These are phyloP conservation scores for Equus przewalskii DNA, from an alignment of 2,113 vertebrate species.

Conservation along the genomic window DNA sequence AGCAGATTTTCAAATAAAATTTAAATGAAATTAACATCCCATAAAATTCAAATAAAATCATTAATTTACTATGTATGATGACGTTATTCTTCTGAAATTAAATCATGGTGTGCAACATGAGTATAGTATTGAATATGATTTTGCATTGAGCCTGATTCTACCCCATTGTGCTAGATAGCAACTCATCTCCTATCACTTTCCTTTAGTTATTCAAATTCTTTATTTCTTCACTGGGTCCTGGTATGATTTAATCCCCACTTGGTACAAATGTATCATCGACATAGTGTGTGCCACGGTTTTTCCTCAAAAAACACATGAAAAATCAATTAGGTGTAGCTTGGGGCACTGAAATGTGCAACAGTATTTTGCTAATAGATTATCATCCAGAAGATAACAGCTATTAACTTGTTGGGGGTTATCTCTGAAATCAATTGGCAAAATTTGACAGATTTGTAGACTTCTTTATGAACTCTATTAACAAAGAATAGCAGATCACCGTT, in stretches of 20 bases:
- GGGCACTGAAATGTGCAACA: background rate
- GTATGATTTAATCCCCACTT: background rate
- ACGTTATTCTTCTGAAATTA: slow-evolving; percentile 33
- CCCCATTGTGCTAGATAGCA: background rate
- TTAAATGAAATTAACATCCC: slow-evolving; percentile 8
- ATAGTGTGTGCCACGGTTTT: background rate
- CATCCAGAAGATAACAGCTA: background rate
- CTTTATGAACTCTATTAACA: background rate
- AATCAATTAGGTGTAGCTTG: background rate
- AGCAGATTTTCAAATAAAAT: background rate
- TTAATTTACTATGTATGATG: background rate
- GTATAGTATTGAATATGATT: background rate
- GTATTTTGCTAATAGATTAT: background rate
- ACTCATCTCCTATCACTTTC: background rate
- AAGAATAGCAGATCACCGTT: background rate
- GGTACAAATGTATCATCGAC: background rate
- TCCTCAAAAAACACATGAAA: background rate
- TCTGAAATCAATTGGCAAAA: background rate
- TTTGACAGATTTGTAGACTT: background rate
- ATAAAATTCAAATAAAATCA: slow-evolving; percentile 5
- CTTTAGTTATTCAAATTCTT: background rate
- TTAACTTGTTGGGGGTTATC: background rate
- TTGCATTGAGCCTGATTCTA: background rate
- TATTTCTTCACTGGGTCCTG: background rate
- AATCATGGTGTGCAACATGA: background rate